Conservation (phyloP, 2,888 invertebrate genomes). For the Harmothoe impar region DNA sequence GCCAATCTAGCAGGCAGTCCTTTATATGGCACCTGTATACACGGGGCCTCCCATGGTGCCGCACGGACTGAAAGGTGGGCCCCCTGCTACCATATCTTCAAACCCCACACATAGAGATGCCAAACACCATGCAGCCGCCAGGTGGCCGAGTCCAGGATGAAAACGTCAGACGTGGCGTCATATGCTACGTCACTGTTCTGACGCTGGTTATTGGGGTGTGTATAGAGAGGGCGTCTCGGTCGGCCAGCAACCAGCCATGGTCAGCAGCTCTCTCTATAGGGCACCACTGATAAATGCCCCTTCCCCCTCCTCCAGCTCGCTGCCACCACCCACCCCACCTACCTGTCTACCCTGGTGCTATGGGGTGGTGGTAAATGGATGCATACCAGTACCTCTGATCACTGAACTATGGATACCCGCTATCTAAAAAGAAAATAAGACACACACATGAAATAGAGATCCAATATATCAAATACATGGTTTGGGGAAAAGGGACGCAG, state of each 20-base stretch:
- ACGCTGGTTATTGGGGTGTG: neutral
- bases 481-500: too few relatives aligned
- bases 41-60: neutral
- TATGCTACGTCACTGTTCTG: neutral
- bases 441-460: too few relatives aligned
- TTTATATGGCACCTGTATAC: constrained; percentile 2
- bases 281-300: neutral
- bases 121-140: neutral
- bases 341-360: neutral
- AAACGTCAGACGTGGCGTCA: neutral
- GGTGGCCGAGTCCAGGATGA: neutral
- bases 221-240: constrained; percentile 25
- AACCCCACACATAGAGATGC: too few relatives aligned
- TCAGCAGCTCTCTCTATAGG: neutral
- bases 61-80: neutral
- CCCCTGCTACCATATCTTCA: neutral
- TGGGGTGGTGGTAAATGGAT: neutral
- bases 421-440: neutral
- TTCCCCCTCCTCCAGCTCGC: neutral
- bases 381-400: constrained; percentile 38
- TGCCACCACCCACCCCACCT: neutral
- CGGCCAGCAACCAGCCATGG: neutral
- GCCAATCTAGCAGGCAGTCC: neutral
- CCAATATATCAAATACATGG: too few relatives aligned
- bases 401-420: neutral